Base-by-base conservation (phyloP, 2,113 vertebrate species). In the Synodontis membranacea region DNA sequence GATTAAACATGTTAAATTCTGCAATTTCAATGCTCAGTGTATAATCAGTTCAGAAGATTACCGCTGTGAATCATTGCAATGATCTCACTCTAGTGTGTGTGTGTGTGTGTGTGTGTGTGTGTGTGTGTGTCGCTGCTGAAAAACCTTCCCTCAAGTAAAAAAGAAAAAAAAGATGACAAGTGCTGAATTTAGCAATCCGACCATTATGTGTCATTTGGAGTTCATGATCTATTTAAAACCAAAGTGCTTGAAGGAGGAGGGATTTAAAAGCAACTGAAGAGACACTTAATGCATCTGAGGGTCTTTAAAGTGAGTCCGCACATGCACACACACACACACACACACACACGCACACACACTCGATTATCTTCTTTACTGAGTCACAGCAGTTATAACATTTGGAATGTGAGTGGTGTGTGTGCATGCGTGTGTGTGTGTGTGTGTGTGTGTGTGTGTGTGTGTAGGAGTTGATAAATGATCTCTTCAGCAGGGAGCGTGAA, bases 201-300 rank as follows among this genome's bases (percentile, higher is more conserved):
- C 48, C 75, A 79, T 54, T 79, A 79, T 31, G 75, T 79, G 75
- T 79, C 75, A 54, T 79, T 79, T 79, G n/a, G 48, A 79, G 75
- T 79, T 79, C 75, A 79, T 19, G 48, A 52, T 79, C 75, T 54
- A 79, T 52, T 79, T 79, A 52, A 79, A 79, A 54, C 75, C 48
- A 79, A 52, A 79, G 15, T 34, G 46, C 75, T 79, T 79, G 48
- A 52, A 52, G 46, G 74, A 31, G 44, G 44, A 50, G 74, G 44
- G 74, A 76, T 76, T 50, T 50, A 76, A 76, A 76, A 8, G 28
- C 5, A 44, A 50, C 12, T 31, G 44, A 48, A 15, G 74, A 50
- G 74, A 76, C 15, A 17, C 74, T 48, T 76, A 76, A 76, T 76
- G 74, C 7, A 0, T 31, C 72, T 28, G 42, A 75, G 74, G 44